These are phyloP conservation scores for Eriosoma lanigerum DNA, from an alignment of 1,140 invertebrate species.

Conservation along the genomic window DNA sequence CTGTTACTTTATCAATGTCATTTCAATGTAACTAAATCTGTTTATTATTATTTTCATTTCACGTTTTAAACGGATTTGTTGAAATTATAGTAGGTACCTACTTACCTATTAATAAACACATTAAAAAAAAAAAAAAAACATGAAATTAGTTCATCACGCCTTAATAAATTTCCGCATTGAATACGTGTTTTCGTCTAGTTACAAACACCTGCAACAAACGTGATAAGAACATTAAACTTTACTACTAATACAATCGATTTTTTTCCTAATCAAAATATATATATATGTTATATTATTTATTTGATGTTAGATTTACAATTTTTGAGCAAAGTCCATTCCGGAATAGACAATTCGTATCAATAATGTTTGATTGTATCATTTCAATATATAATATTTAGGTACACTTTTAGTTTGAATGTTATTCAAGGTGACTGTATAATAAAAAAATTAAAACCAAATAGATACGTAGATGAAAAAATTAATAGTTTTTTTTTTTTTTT, in stretches of 20 bases:
- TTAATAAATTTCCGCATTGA: not conserved
- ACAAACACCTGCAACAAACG: not conserved
- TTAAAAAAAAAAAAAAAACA: no score
- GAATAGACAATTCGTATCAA: not conserved
- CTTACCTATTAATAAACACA: no score
- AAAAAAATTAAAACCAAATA: not conserved
- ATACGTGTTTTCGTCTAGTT: not conserved
- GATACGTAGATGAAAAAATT: no score
- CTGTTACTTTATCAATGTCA: no score
- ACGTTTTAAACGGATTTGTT: no score
- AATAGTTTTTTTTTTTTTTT: no score
- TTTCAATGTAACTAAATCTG: no score
- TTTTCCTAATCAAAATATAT: not conserved
- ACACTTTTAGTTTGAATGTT: slow-evolving; percentile 4
- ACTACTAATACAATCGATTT: slow-evolving; percentile 7
- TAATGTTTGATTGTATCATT: not conserved
- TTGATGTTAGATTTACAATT: no score
- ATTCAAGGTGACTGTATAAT: not conserved
- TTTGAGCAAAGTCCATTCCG: not conserved
- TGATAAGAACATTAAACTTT: slow-evolving; percentile 15
- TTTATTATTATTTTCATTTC: no score
- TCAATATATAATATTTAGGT: not conserved
- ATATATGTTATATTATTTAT: slow-evolving; percentile 5
- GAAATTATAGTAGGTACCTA: no score
- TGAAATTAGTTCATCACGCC: not conserved